Conservation (phyloP, 2,797 vertebrate species). For the Novumbra hubbsi region DNA sequence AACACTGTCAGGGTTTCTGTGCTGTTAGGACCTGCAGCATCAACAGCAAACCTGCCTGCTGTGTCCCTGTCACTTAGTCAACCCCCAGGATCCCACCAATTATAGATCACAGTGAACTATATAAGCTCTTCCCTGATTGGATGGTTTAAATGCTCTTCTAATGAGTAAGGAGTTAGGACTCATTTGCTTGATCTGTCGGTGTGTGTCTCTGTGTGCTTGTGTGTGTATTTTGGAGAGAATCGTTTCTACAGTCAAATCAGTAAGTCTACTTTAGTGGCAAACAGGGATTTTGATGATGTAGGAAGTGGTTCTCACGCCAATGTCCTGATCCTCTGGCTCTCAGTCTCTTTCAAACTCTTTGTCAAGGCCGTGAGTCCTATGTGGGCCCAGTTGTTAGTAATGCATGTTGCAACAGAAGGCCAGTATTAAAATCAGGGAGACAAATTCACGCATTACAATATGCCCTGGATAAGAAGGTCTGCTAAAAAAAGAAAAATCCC, state of each 20-base stretch:
- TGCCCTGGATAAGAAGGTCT: too few species aligned
- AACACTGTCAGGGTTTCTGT: constrained; percentile 15
- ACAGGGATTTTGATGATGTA: neutral
- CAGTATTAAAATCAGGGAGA: too few species aligned
- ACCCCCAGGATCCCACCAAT: neutral
- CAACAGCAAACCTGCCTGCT: neutral
- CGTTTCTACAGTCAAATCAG: too few species aligned
- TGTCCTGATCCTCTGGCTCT: neutral
- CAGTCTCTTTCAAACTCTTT: neutral
- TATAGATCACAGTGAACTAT: neutral
- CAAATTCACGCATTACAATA: too few species aligned
- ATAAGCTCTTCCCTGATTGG: neutral
- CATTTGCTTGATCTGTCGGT: too few species aligned
- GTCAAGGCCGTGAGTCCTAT: neutral
- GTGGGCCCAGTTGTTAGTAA: neutral
- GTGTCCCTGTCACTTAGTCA: neutral
- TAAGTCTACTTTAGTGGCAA: too few species aligned
- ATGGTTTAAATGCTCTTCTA: neutral
- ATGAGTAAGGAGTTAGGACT: neutral
- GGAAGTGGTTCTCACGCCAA: neutral
- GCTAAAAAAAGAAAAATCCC: too few species aligned
- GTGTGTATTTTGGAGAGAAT: neutral
- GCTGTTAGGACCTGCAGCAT: constrained; percentile 7
- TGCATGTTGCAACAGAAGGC: neutral
- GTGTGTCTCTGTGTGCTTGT: neutral